Conservation (phyloP, 1,140 invertebrate species). For the Nomia melanderi region DNA sequence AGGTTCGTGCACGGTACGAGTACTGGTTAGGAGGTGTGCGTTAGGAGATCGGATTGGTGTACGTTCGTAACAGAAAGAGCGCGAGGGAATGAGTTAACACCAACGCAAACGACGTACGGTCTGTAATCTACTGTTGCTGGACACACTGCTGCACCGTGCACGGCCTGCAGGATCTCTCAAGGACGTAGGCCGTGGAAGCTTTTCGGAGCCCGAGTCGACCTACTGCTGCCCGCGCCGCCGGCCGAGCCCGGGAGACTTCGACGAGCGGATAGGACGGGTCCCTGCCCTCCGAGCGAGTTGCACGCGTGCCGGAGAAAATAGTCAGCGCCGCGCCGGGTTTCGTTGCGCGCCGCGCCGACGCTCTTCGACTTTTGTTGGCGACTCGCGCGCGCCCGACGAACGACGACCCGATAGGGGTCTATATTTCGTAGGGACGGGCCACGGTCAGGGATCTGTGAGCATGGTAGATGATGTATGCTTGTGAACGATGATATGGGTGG, state of each 20-base stretch:
- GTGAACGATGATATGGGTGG: no score
- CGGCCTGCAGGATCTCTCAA: constrained; percentile 53
- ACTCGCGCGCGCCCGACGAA: background rate
- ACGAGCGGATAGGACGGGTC: constrained; percentile 41
- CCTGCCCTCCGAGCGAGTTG: constrained; percentile 24
- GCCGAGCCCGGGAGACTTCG: constrained; percentile 30
- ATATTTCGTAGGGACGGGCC: no score
- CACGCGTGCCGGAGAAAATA: background rate
- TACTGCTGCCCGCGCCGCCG: constrained; percentile 36
- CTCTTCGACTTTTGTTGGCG: background rate
- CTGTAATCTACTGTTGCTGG: constrained; percentile 30
- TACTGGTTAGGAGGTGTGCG: no score
- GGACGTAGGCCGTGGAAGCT: constrained; percentile 49
- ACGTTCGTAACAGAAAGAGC: background rate
- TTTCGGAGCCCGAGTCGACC: constrained; percentile 50
- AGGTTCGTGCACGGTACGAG: no score
- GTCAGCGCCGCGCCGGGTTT: background rate
- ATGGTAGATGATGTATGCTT: no score
- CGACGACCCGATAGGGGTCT: no score
- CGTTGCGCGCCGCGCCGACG: background rate
- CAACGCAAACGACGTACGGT: constrained; percentile 8
- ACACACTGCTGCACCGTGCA: constrained; percentile 24
- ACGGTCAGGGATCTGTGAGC: background rate
- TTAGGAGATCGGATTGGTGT: no score
- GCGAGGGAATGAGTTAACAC: background rate